Conservation (phyloP, 2,797 vertebrate genomes). For the Poecile montanus region DNA sequence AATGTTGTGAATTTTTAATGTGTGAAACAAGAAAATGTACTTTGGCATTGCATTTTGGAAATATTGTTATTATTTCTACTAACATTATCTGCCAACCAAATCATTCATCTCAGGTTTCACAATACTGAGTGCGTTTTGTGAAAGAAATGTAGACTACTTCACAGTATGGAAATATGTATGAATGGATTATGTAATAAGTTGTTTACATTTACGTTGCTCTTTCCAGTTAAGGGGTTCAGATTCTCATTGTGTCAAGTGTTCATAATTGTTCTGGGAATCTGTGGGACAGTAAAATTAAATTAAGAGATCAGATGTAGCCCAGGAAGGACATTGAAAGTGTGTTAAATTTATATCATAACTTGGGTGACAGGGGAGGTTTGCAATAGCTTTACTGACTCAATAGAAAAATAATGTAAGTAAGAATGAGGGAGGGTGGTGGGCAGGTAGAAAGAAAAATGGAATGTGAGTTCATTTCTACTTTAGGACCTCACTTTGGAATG, state of each 20-base stretch:
- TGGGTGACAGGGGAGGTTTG: not conserved
- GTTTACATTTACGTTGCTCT: not conserved
- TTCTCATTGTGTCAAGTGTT: not conserved
- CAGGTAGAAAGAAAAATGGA: not conserved
- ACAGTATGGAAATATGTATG: not conserved
- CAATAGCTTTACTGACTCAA: not conserved
- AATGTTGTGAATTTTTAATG: not conserved
- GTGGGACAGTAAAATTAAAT: not conserved
- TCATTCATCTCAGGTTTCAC: slow-evolving; percentile 19
- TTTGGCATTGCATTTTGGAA: slow-evolving; percentile 14
- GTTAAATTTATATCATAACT: not conserved
- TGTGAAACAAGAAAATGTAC: not conserved
- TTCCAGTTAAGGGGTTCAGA: not conserved
- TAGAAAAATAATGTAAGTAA: not conserved
- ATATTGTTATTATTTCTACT: not conserved
- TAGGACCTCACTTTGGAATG: not conserved
- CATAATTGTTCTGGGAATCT: not conserved
- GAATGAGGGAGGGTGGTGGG: not conserved
- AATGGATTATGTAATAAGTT: not conserved
- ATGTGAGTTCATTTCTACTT: not conserved
- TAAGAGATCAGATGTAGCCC: not conserved
- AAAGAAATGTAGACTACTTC: not conserved
- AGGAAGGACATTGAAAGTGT: not conserved
- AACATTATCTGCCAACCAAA: not conserved
- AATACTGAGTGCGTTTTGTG: not conserved